phyloP scores from a whole-genome alignment of 2,113 vertebrate species.

The Pseudorasbora parva region DNA sequence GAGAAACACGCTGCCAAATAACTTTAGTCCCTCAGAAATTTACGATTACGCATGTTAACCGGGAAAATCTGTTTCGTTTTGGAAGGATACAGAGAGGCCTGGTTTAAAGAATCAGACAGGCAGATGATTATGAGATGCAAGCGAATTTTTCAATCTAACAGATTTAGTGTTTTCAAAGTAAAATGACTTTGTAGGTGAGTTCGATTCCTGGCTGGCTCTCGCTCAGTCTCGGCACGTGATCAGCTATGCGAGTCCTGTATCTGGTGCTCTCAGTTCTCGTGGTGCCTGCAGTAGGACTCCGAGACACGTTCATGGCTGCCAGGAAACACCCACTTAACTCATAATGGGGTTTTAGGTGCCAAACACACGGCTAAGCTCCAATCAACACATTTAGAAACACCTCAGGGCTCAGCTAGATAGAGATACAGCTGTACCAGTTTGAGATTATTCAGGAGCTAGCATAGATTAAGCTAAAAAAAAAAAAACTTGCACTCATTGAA shows the following conservation, averaged over 20 bases:
- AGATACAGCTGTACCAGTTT: neutral
- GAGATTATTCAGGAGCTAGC: conserved; percentile 23
- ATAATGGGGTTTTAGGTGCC: conserved; percentile 29
- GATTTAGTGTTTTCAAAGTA: conserved; percentile 26
- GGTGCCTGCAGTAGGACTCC: neutral
- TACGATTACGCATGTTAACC: conserved; percentile 34
- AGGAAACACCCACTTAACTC: conserved; percentile 36
- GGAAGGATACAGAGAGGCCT: conserved; percentile 14
- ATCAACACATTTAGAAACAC: conserved; percentile 35
- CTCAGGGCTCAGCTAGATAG: conserved; percentile 24
- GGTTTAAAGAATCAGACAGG: conserved; percentile 30
- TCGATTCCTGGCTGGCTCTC: conserved; percentile 10
- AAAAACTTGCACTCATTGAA: neutral
- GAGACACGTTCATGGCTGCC: conserved; percentile 39
- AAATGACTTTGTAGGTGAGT: conserved; percentile 35
- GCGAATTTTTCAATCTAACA: conserved; percentile 3
- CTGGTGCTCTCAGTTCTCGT: conserved; percentile 30
- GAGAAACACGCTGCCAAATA: conserved; percentile 33
- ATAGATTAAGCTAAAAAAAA: neutral
- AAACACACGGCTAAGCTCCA: conserved; percentile 29
- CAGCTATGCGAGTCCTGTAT: conserved; percentile 36
- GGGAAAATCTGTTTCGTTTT: conserved; percentile 14
- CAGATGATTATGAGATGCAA: neutral
- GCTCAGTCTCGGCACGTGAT: conserved; percentile 20
- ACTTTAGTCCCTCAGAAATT: conserved; percentile 22